Evolutionary conservation across 2,797 vertebrate genomes (phyloP), one percentile per base, ranked within the genome.

Genomic region (Balearica regulorum): DNA sequence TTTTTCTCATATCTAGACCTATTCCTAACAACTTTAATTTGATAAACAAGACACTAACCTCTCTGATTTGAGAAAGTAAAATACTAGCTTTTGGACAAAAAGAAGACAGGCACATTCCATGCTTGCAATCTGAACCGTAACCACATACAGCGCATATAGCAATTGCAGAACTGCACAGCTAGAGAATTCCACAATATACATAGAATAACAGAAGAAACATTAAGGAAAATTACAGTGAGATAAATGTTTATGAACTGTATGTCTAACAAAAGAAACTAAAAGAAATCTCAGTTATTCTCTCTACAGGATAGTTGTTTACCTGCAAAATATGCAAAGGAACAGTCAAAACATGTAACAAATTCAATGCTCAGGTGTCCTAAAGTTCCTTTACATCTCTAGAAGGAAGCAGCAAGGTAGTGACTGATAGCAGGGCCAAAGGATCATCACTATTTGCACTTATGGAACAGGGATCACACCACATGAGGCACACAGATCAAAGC

Each of bases 101-200:
- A 54, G 16, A 16, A 62, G 41, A 16, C 20, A 39, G 19, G 18
- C 26, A 49, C 5, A 57, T 29, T 41, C 19, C 9, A n/a, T 1
- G 1, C n/a, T n/a, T 33, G 28, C 5, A 1, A 62, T 43, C 19
- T 24, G 62, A 78, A 17, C n/a, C 0, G 0, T 20, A 49, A 70
- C 15, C 20, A 64, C 2, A 1, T 28, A 46, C 28, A 75, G 62
- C 0, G 2, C 19, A 58, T 49, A 54, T 1, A 87, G 21, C 15
- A 69, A 20, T 17, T 19, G 7, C n/a, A 81, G 46, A 81, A 84
- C 33, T 29, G 29, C 39, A 54, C 10, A 51, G 61, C 26, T 48
- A 29, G 8, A 60, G 49, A 87, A 72, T n/a, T 51, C 12, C 0
- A 4, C n/a, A 26, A 35, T 11, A 73, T 5, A 46, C 6, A 29